phyloP scores from a whole-genome alignment of 92 coral and sea anemone species.

The Desmophyllum pertusum region DNA sequence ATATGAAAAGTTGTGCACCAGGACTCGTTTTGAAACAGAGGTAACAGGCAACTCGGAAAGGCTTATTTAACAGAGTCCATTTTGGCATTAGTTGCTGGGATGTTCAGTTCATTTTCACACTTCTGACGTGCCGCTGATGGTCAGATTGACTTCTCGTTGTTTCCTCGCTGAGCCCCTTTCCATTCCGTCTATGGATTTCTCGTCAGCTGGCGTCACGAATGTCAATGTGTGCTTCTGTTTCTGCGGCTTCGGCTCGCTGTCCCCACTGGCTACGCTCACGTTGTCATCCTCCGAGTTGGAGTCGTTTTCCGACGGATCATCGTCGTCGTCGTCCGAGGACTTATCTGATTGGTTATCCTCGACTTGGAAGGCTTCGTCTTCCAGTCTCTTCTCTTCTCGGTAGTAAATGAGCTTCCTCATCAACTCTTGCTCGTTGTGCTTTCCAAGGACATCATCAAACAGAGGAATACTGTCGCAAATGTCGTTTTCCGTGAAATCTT shows the following conservation, averaged over 20 bases:
- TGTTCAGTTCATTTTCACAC: constrained; percentile 8
- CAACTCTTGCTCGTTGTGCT: constrained; percentile 72
- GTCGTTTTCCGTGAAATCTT: constrained; percentile 90
- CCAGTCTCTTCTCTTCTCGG: constrained; percentile 64
- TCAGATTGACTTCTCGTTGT: neutral
- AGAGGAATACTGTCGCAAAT: constrained; percentile 94
- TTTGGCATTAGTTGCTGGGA: no score
- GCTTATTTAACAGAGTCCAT: no score
- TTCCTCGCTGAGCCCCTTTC: neutral
- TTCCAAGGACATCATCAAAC: constrained; percentile 73
- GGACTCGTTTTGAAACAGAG: no score
- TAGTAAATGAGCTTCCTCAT: constrained; percentile 62
- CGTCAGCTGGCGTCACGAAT: constrained; percentile 11
- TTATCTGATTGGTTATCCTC: constrained; percentile 34
- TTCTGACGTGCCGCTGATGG: constrained; percentile 33
- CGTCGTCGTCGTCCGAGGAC: constrained; percentile 43
- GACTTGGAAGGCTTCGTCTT: constrained; percentile 42
- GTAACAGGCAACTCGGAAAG: no score
- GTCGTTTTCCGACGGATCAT: constrained; percentile 43
- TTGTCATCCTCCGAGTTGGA: constrained; percentile 56
- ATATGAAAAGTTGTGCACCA: no score
- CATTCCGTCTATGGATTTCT: neutral
- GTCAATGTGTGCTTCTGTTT: constrained; percentile 7
- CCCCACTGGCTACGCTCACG: constrained; percentile 28
- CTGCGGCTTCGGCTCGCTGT: neutral